A percentile compares a stretch with the other conserved stretches of the same genome.
These are phyloP conservation scores for Thecocarcelia acutangulata DNA, from an alignment of 2,888 invertebrate genomes.

Conservation along the genomic window DNA sequence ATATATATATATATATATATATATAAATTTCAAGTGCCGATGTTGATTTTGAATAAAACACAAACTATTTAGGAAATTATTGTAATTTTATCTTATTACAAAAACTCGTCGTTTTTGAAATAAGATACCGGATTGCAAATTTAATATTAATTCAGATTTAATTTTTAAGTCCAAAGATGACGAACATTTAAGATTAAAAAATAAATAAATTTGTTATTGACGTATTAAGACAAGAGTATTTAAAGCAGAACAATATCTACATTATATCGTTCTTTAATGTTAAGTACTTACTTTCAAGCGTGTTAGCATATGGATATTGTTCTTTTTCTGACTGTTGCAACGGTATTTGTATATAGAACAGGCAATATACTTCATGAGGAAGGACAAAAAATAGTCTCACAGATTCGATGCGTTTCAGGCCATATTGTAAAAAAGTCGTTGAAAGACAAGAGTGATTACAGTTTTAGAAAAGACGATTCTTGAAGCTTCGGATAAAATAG, in stretches of 20 bases:
- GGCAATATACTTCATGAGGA: background rate
- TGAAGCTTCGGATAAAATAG: slow-evolving; percentile 35
- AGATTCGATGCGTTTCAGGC: slow-evolving; percentile 1
- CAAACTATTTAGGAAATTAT: too few relatives aligned
- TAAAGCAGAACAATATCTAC: slow-evolving; percentile 6
- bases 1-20: too few relatives aligned
- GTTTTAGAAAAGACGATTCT: slow-evolving; percentile 21
- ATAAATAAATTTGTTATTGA: slow-evolving; percentile 21
- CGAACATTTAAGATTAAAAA: too few relatives aligned
- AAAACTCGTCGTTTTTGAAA: too few relatives aligned
- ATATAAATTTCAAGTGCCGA: too few relatives aligned
- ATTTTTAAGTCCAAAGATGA: too few relatives aligned
- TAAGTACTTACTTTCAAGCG: background rate
- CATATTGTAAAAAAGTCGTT: background rate
- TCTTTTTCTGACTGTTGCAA: background rate
- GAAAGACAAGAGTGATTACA: slow-evolving; percentile 7
- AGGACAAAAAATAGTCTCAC: background rate
- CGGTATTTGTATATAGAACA: background rate
- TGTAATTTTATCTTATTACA: too few relatives aligned
- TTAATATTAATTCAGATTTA: too few relatives aligned
- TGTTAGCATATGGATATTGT: slow-evolving; percentile 18
- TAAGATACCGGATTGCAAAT: too few relatives aligned
- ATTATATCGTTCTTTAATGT: slow-evolving; percentile 1
- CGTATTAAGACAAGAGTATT: slow-evolving; percentile 11
- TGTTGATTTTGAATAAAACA: too few relatives aligned